These are phyloP conservation scores for Misgurnus mizolepis DNA, from an alignment of 2,113 vertebrate genomes.

Conservation along the genomic window DNA sequence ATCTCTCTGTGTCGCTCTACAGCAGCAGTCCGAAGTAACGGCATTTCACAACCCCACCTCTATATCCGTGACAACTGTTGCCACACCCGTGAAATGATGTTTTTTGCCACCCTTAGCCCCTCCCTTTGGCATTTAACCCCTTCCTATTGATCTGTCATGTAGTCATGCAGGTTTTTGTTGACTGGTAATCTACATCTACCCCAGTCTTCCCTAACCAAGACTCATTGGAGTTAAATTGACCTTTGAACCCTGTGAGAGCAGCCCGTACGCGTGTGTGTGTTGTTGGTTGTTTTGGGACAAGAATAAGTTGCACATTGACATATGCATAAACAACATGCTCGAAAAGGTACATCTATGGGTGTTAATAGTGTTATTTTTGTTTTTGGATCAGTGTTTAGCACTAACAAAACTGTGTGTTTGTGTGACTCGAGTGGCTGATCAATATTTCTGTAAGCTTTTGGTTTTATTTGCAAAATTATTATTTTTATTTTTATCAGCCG, in stretches of 20 bases:
- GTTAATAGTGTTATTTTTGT: not conserved
- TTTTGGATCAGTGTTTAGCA: conserved; percentile 12
- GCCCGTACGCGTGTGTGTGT: conserved; percentile 4
- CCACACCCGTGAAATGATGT: conserved; percentile 13
- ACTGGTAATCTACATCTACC: not conserved
- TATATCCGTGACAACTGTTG: conserved; percentile 12
- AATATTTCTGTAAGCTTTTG: not conserved
- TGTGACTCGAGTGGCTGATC: not conserved
- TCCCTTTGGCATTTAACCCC: not conserved
- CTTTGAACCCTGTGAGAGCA: conserved; percentile 19
- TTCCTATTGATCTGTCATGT: conserved; percentile 9
- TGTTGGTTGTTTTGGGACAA: not conserved
- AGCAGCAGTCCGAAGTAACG: conserved; percentile 20
- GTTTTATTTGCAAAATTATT: not conserved
- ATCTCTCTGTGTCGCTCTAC: conserved; percentile 6
- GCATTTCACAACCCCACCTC: not conserved
- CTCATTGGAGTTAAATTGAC: not conserved
- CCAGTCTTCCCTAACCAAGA: conserved; percentile 7
- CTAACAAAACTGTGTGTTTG: not conserved
- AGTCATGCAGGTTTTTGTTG: not conserved
- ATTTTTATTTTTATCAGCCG: conserved; percentile 1
- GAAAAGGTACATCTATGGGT: not conserved
- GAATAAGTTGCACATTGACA: not conserved
- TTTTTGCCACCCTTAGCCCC: not conserved
- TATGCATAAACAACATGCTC: conserved; percentile 14